phyloP scores from a whole-genome alignment of 2,113 vertebrate species.

The Trachemys scripta region DNA sequence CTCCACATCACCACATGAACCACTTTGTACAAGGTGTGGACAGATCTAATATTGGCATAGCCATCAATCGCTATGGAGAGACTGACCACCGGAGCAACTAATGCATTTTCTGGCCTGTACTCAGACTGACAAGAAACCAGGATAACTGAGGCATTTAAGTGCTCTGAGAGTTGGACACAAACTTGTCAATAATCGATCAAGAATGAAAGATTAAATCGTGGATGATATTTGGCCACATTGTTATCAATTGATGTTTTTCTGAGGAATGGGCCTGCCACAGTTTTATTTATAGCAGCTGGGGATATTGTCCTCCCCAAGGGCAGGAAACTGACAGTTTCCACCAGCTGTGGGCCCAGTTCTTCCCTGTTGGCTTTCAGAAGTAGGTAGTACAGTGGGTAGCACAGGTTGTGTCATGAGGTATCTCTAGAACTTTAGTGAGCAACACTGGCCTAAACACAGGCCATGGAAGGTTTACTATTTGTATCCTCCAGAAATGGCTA shows the following conservation, averaged over 20 bases:
- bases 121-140: neutral
- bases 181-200: neutral
- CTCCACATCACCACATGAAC: neutral
- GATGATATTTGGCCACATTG: neutral
- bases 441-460: neutral
- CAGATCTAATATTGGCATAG: neutral
- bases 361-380: neutral
- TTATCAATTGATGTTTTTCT: neutral
- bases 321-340: neutral
- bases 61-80: neutral
- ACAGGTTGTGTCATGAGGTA: accelerated
- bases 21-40: neutral
- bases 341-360: neutral
- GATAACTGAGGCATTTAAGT: neutral
- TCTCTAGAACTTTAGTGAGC: neutral
- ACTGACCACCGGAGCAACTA: neutral
- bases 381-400: neutral
- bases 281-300: neutral
- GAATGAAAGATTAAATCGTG: neutral
- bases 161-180: neutral
- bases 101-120: neutral
- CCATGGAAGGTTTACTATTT: neutral
- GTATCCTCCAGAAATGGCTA: neutral
- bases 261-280: neutral
- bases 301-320: neutral